These are phyloP conservation scores for Toxotes jaculatrix DNA, from an alignment of 2,113 vertebrate genomes.

Conservation along the genomic window DNA sequence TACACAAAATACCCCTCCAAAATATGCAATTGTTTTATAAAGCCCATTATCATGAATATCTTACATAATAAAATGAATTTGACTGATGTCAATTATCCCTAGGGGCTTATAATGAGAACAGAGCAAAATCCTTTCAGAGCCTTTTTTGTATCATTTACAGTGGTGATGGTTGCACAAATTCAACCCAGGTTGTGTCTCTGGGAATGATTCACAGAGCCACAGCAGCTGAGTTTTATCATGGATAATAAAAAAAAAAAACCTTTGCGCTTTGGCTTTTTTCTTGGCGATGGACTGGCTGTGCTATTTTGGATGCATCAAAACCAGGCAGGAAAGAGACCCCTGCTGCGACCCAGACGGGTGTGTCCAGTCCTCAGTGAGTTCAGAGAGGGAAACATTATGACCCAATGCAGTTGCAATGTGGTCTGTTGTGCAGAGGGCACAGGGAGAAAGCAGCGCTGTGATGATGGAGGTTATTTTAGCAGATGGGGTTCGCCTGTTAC, in stretches of 20 bases:
- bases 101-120: neutral
- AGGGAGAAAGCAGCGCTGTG: neutral
- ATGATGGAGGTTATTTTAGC: constrained; percentile 34
- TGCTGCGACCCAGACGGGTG: constrained; percentile 11
- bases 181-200: neutral
- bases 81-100: constrained; percentile 33
- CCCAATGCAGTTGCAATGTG: constrained; percentile 23
- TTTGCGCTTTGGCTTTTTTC: neutral
- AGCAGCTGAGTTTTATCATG: neutral
- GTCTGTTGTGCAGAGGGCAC: constrained; percentile 31
- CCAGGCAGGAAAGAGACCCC: neutral
- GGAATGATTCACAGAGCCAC: neutral
- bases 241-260: neutral
- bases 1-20: neutral
- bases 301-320: neutral
- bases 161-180: neutral
- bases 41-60: constrained; percentile 26
- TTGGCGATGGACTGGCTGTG: neutral
- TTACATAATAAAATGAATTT: constrained; percentile 39
- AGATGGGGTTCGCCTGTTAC: constrained; percentile 30
- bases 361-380: constrained; percentile 4
- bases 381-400: constrained; percentile 23
- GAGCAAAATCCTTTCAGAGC: constrained; percentile 15
- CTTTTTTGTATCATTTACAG: constrained; percentile 1
- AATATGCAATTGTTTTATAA: constrained; percentile 18